These are phyloP conservation scores for Salminus brasiliensis DNA, from an alignment of 2,113 vertebrate species.

Conservation along the genomic window DNA sequence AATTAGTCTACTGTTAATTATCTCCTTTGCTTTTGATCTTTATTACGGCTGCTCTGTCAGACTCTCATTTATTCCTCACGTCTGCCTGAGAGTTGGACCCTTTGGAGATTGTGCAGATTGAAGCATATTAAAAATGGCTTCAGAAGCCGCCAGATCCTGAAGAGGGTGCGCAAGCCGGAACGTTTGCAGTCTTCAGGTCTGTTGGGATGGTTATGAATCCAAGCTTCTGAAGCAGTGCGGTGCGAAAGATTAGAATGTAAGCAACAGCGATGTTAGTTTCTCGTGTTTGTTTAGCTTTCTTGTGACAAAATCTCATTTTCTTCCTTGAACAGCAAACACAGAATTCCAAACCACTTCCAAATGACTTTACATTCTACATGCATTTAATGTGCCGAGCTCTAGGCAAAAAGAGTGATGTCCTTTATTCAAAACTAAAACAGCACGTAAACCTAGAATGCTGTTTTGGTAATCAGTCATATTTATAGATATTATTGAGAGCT, in stretches of 20 bases:
- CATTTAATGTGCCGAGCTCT: too few species aligned
- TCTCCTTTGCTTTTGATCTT: constrained; percentile 79
- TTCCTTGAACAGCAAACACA: too few species aligned
- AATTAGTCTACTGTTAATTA: constrained; percentile 83
- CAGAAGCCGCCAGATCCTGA: constrained; percentile 65
- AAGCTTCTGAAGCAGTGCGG: neutral
- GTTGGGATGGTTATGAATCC: constrained; percentile 12
- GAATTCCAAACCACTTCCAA: too few species aligned
- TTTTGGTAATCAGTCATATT: too few species aligned
- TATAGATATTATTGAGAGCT: too few species aligned
- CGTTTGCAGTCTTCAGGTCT: constrained; percentile 56
- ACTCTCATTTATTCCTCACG: constrained; percentile 77
- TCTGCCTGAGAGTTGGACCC: constrained; percentile 69
- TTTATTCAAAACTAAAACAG: too few species aligned
- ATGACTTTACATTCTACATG: too few species aligned
- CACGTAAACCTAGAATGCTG: too few species aligned
- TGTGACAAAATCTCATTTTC: too few species aligned
- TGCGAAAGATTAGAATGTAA: neutral
- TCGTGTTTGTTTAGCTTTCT: neutral
- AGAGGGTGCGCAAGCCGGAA: constrained; percentile 54
- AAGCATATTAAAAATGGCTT: constrained; percentile 74
- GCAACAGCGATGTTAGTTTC: neutral
- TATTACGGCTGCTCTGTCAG: constrained; percentile 77
- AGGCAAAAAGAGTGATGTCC: too few species aligned
- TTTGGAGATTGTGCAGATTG: constrained; percentile 76